Base-by-base conservation (phyloP, 2,113 vertebrate genomes). In the Triplophysa siluroides region DNA sequence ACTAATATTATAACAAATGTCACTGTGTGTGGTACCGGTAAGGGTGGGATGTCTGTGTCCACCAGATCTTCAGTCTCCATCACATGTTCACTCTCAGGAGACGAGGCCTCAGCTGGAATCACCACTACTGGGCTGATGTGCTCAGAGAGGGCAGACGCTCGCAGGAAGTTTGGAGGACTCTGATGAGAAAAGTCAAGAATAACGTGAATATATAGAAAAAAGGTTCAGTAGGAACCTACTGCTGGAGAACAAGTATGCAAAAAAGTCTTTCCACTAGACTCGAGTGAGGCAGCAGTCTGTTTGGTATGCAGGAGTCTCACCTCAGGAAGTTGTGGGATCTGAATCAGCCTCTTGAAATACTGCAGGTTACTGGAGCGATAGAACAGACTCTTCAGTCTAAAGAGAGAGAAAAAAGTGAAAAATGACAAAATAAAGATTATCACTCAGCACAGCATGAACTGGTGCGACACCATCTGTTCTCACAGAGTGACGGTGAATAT, bases 51-150 rank as follows among this genome's bases (percentile, higher is more conserved):
- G 9, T 98, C 97, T 29, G 93, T 97, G 84, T 98, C 97, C 84
- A 98, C 95, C 64, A 98, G 93, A 82, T 97, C 96, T 1, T 95
- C 96, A 0, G 94, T 96, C 85, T 96, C 95, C 58, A 92, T 88
- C 83, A 96, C 89, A 0, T 96, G 96, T 85, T 98, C 97, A 0
- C 91, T 97, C 91, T 98, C 97, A 0, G 98, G 98, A 0, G 97
- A 98, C 0, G 96, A 95, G 0, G 95, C 91, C 89, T 98, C 98
- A 0, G 91, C 94, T 0, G 98, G 97, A 83, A 99, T 98, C 68
- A 99, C 95, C 77, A 99, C 97, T 87, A 99, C 97, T 0, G 98
- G 98, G 87, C 97, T 99, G 91, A 99, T 96, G 92, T 99, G 98
- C 81, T 99, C 98, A 0, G 96, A 99, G 85, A 99, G 92, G 0